Percentiles rank a stretch among this genome's conserved stretches.
Evolutionary conservation across 2,113 vertebrate species (phyloP).

Genomic region (Alaudala cheleensis): DNA sequence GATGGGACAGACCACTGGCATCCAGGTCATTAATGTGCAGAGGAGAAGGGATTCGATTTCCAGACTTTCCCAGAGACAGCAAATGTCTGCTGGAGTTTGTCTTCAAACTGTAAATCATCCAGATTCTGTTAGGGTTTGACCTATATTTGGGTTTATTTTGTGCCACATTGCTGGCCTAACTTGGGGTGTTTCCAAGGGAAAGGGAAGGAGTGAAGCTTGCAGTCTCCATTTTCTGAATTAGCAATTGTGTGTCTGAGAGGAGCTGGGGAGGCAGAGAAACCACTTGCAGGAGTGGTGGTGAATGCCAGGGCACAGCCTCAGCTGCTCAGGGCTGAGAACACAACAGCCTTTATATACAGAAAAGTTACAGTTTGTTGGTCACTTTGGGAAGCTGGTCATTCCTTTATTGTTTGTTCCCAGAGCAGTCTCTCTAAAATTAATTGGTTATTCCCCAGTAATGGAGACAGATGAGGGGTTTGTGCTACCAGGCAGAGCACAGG

Average conservation of each 20-base stretch:
- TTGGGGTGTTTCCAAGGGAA: background rate
- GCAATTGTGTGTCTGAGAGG: background rate
- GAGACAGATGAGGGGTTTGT: background rate
- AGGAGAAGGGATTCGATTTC: background rate
- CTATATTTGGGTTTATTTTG: background rate
- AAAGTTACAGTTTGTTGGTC: background rate
- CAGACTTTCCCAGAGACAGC: background rate
- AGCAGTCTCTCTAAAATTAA: background rate
- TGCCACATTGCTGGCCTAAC: background rate
- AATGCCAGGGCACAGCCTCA: background rate
- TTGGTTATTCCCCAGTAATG: background rate
- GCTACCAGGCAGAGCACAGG: background rate
- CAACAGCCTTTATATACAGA: background rate
- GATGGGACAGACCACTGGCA: background rate
- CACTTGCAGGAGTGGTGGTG: background rate
- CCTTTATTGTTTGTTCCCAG: background rate
- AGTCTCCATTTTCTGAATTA: background rate
- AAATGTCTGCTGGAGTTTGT: background rate
- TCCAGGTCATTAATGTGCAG: background rate
- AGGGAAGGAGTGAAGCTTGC: background rate
- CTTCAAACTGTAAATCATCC: background rate
- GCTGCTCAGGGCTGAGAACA: background rate
- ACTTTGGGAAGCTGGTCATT: background rate
- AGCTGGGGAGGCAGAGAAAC: background rate
- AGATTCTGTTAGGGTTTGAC: background rate